Conservation (phyloP, 2,113 vertebrate genomes). For the Orcinus orca region DNA sequence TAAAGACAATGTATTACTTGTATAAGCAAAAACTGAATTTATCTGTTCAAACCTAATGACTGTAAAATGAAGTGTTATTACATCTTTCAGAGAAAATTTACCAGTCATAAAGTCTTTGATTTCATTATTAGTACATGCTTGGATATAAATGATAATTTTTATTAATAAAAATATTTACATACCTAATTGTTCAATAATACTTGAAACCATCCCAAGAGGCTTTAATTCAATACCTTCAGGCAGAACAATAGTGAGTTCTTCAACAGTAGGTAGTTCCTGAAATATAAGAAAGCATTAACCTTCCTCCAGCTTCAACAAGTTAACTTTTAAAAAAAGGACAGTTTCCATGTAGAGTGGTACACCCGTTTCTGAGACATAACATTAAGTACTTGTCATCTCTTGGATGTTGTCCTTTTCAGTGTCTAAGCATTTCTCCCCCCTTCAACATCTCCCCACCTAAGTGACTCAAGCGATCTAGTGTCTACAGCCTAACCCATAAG, state of each 20-base stretch:
- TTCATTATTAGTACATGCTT: neutral
- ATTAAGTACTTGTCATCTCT: neutral
- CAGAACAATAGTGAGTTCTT: slow-evolving; percentile 86
- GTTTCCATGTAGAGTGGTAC: neutral
- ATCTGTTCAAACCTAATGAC: slow-evolving; percentile 22
- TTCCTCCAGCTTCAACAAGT: neutral
- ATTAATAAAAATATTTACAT: slow-evolving; percentile 64
- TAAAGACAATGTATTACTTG: neutral
- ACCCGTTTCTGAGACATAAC: neutral
- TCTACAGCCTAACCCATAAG: neutral
- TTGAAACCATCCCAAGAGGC: slow-evolving; percentile 89
- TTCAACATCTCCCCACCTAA: neutral
- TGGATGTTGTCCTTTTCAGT: neutral
- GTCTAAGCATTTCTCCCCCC: neutral
- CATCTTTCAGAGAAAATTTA: slow-evolving; percentile 2
- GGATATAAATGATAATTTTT: neutral
- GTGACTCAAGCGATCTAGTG: neutral
- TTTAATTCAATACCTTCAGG: slow-evolving; percentile 88
- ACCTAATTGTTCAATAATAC: slow-evolving; percentile 92
- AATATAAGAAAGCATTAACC: slow-evolving; percentile 63
- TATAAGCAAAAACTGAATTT: slow-evolving; percentile 18
- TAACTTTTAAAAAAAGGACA: neutral
- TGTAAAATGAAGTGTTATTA: slow-evolving; percentile 9
- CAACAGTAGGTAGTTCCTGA: slow-evolving; percentile 90
- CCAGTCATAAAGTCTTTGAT: neutral